phyloP scores from a whole-genome alignment of 2,888 invertebrate species.

The Nasonia oneida region DNA sequence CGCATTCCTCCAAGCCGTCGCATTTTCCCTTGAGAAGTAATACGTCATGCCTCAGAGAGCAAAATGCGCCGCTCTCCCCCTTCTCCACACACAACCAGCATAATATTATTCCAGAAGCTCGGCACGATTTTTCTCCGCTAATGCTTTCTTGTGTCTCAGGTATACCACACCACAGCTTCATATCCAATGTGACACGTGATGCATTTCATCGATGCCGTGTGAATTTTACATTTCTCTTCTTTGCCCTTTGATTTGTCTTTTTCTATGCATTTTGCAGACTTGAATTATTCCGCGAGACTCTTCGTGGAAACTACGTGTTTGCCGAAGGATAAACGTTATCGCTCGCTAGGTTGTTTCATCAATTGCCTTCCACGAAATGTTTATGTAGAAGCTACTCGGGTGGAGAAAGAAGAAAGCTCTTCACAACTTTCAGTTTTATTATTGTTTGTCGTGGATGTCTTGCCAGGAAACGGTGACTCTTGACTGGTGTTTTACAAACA shows the following conservation, averaged over 20 bases:
- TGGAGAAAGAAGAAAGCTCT: background rate
- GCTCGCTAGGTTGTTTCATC: background rate
- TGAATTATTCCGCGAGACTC: background rate
- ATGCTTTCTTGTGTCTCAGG: background rate
- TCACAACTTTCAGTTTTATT: background rate
- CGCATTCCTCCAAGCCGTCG: background rate
- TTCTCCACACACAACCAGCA: no score
- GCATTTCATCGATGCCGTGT: background rate
- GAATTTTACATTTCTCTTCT: background rate
- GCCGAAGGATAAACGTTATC: background rate
- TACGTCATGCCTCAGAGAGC: slow-evolving; percentile 4
- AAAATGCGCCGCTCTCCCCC: background rate
- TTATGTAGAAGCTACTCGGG: background rate
- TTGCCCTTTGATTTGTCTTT: background rate
- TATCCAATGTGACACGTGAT: background rate
- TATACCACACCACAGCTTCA: background rate
- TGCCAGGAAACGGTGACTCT: background rate
- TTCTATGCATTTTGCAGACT: background rate
- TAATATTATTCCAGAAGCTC: slow-evolving; percentile 8
- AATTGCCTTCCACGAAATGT: background rate
- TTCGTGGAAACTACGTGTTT: background rate
- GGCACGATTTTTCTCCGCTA: slow-evolving; percentile 6
- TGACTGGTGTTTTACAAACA: no score
- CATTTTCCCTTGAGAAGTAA: slow-evolving; percentile 8
- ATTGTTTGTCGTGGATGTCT: background rate